These are phyloP conservation scores for Trypoxylus dichotomus DNA, from an alignment of 1,140 invertebrate genomes.

Conservation along the genomic window DNA sequence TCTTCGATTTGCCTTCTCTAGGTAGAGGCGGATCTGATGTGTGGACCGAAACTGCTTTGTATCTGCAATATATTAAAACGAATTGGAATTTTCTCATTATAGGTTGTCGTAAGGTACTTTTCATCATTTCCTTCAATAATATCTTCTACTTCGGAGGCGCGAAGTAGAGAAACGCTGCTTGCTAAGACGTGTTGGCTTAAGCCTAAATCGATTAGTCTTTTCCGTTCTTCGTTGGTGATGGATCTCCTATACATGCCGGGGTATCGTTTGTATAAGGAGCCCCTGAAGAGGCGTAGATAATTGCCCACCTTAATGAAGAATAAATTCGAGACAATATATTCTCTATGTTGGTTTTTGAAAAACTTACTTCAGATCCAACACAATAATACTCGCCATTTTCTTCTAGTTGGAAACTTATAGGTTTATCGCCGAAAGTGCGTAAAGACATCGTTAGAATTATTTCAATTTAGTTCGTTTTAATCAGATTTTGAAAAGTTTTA, in stretches of 20 bases:
- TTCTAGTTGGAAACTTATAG: slow-evolving; percentile 95
- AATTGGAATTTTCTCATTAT: background rate
- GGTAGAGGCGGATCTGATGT: slow-evolving; percentile 79
- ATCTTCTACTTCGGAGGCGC: slow-evolving; percentile 95
- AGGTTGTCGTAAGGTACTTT: slow-evolving; percentile 60
- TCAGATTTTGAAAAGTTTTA: too few species aligned
- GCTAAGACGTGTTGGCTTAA: slow-evolving; percentile 92
- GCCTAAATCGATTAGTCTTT: slow-evolving; percentile 88
- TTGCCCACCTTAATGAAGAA: slow-evolving; percentile 78
- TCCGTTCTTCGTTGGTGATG: slow-evolving; percentile 95
- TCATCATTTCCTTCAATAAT: slow-evolving; percentile 98
- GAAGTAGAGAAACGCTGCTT: slow-evolving; percentile 91
- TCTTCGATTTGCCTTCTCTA: slow-evolving; percentile 85
- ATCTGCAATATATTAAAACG: slow-evolving; percentile 63
- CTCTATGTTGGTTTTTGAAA: background rate
- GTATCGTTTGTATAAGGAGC: slow-evolving; percentile 97
- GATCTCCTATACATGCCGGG: slow-evolving; percentile 95
- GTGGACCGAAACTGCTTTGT: slow-evolving; percentile 89
- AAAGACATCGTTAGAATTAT: slow-evolving; percentile 64
- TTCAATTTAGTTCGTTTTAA: background rate
- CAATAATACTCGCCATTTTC: slow-evolving; percentile 98
- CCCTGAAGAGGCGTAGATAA: slow-evolving; percentile 95
- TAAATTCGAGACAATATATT: background rate
- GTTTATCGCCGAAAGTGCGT: slow-evolving; percentile 95
- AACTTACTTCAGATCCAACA: slow-evolving; percentile 91